These are phyloP conservation scores for Mionectes macconnelli DNA, from an alignment of 2,113 vertebrate genomes.

Conservation along the genomic window DNA sequence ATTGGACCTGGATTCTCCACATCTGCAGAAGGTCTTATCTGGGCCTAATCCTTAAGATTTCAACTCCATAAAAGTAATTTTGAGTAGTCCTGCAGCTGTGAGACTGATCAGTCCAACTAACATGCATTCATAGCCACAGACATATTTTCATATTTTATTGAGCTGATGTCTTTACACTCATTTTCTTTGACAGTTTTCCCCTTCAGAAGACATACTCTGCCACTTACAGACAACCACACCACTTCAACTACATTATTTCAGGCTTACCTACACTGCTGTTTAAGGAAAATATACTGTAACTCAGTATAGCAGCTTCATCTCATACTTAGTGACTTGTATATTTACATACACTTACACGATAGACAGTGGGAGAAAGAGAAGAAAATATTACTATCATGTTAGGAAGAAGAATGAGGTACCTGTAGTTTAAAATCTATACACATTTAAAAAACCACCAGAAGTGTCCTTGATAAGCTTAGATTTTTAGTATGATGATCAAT, in stretches of 20 bases:
- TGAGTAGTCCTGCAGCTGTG: background rate
- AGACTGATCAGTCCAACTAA: background rate
- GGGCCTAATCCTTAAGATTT: background rate
- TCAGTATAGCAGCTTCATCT: background rate
- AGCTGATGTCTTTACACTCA: background rate
- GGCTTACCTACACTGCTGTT: background rate
- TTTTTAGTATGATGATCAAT: constrained; percentile 10
- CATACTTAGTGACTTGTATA: background rate
- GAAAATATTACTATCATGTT: background rate
- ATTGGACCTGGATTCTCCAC: background rate
- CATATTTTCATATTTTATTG: background rate
- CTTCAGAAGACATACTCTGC: background rate
- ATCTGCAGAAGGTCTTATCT: background rate
- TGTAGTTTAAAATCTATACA: background rate
- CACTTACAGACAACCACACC: background rate
- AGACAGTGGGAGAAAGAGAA: background rate
- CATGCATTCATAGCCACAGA: background rate
- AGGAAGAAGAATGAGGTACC: background rate
- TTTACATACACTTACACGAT: background rate
- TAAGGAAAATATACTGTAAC: background rate
- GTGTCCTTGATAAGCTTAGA: background rate
- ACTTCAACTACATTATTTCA: background rate
- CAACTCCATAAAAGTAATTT: background rate
- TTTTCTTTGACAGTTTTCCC: background rate
- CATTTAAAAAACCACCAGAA: background rate